Base-by-base conservation (phyloP, 2,797 vertebrate genomes). In the Orestias chungarensis region DNA sequence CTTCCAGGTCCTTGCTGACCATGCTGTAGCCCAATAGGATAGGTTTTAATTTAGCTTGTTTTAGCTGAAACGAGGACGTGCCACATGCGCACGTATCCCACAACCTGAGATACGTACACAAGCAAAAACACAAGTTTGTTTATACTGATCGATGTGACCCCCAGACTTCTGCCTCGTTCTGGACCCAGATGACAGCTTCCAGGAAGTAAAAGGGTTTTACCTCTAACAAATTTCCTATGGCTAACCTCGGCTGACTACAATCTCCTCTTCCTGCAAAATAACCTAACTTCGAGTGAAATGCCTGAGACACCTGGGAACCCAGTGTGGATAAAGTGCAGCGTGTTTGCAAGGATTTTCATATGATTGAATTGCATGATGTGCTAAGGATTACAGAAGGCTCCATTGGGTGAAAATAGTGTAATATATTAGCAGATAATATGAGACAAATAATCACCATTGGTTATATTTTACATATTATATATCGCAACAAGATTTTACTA, bases 141-240 rank as follows among this genome's bases (percentile, higher is more conserved):
- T 27, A 54, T 14, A 29, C 0, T 27, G 17, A 29, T 27, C 27
- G 29, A 25, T 29, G 52, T 6, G 23, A 27, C 25, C 62, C 67
- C 64, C n/a, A 29, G 52, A 4, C 67, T 47, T 31, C 25, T 27
- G 35, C 62, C 31, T 79, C 18, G 1, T 69, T 85, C 75, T 44
- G 70, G 43, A 73, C 77, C 75, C 68, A 71, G 79, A 87, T 66
- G 81, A 81, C 74, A 91, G 81, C 69, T 75, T 82, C 71, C 62
- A 78, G 78, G 86, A 89, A 86, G 87, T 87, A 91, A 83, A 92
- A 92, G 85, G 81, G 85, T 86, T 89, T 86, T 79, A 90, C 86
- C 91, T 81, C 91, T 88, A 75, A 81, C 90, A 91, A 84, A 83
- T 88, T 87, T 78, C 85, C 83, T 78, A 61, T 74, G 15, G 1